These are phyloP conservation scores for Ceratina calcarata DNA, from an alignment of 1,140 invertebrate genomes.

Conservation along the genomic window DNA sequence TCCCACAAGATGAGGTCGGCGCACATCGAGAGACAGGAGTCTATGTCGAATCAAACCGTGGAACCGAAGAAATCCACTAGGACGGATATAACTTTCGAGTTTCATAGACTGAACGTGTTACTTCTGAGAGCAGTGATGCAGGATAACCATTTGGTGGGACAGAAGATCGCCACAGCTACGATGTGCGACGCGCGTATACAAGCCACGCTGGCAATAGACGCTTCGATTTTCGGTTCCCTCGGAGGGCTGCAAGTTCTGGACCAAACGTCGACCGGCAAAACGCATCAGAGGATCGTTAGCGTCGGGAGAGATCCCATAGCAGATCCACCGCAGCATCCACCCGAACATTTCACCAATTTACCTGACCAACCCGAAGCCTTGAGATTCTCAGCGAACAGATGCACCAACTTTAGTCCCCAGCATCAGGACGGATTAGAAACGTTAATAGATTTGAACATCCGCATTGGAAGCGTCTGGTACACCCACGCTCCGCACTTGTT, in stretches of 20 bases:
- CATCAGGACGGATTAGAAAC: constrained; percentile 65
- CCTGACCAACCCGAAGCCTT: constrained; percentile 72
- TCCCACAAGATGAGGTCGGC: constrained; percentile 71
- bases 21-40: constrained; percentile 68
- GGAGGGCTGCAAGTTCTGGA: constrained; percentile 95
- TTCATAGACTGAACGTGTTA: constrained; percentile 93
- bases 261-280: constrained; percentile 90
- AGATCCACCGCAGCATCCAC: constrained; percentile 70
- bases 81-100: constrained; percentile 94
- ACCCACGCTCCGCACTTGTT: constrained; percentile 93
- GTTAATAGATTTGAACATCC: constrained; percentile 80
- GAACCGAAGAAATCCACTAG: constrained; percentile 70
- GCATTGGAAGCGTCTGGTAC: constrained; percentile 96
- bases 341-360: constrained; percentile 68
- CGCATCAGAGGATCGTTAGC: constrained; percentile 92
- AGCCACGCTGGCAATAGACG: constrained; percentile 86
- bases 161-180: constrained; percentile 96
- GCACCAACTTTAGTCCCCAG: constrained; percentile 61
- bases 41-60: constrained; percentile 67
- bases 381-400: constrained; percentile 72
- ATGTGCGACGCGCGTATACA: constrained; percentile 94
- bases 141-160: constrained; percentile 86
- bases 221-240: constrained; percentile 90
- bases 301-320: constrained; percentile 89
- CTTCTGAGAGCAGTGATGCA: constrained; percentile 89